phyloP scores from a whole-genome alignment of 2,888 invertebrate genomes.

The Oligia strigilis region DNA sequence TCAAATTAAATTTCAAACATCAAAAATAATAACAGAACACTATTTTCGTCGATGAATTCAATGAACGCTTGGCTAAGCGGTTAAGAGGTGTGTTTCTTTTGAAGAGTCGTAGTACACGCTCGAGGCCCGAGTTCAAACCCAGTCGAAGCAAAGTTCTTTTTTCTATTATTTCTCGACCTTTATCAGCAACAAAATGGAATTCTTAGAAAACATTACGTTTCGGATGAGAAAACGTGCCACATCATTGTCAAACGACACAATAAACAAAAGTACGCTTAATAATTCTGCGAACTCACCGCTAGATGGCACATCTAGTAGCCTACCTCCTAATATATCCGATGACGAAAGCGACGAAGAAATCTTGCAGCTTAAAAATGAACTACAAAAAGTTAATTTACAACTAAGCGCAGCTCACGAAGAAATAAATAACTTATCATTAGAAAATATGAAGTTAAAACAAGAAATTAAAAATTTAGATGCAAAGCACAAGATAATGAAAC shows the following conservation, averaged over 20 bases:
- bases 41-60: background rate
- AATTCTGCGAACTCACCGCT: background rate
- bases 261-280: background rate
- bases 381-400: background rate
- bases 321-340: constrained; percentile 2
- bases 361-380: constrained; percentile 4
- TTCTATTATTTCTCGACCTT: background rate
- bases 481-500: background rate
- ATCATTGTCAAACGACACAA: background rate
- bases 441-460: background rate
- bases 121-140: background rate
- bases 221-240: background rate
- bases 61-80: background rate
- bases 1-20: background rate
- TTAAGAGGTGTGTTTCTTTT: background rate
- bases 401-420: background rate
- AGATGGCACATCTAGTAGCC: constrained; percentile 11
- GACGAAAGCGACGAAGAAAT: background rate
- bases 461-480: background rate
- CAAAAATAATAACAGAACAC: background rate
- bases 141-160: background rate
- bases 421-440: background rate
- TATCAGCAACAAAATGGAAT: background rate
- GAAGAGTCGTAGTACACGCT: background rate
- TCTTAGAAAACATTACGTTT: background rate